phyloP scores from a whole-genome alignment of 1,140 invertebrate genomes.

The Apis mellifera region Amel_HAv3.1 CM009939.2:8564501-8565000 shows the following conservation, averaged over 20 bases:
- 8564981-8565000: too few relatives aligned
- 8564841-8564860: neutral
- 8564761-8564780: slow-evolving; percentile 16
- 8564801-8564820: neutral
- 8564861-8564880: slow-evolving; percentile 27
- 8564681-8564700: neutral
- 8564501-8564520: too few relatives aligned
- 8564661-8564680: slow-evolving; percentile 37
- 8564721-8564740: slow-evolving; percentile 55
- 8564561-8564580: neutral
- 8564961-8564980: too few relatives aligned
- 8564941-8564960: too few relatives aligned
- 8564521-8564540: too few relatives aligned
- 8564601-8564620: slow-evolving; percentile 50
- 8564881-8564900: neutral
- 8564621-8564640: slow-evolving; percentile 45
- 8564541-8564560: too few relatives aligned
- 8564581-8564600: slow-evolving; percentile 17
- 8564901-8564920: neutral
- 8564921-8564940: neutral
- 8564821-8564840: slow-evolving; percentile 9
- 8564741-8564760: slow-evolving; percentile 39
- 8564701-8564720: slow-evolving; percentile 39
- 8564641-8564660: slow-evolving; percentile 58
- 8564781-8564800: slow-evolving; percentile 63